phyloP scores from a whole-genome alignment of 2,797 vertebrate species.

The Chelon auratus region DNA sequence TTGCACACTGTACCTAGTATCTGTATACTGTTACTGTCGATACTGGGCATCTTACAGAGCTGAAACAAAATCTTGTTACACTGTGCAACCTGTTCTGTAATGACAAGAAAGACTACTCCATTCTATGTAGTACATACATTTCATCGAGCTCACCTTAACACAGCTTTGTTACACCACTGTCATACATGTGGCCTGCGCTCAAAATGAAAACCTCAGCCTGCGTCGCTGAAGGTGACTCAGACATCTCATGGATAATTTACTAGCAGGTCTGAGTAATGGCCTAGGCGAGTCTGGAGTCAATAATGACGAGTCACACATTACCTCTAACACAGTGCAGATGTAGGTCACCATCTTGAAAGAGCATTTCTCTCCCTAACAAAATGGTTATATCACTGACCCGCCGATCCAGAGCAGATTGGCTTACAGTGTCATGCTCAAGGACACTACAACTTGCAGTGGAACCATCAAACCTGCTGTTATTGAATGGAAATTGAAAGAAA shows the following conservation, averaged over 20 bases:
- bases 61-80: too few species aligned
- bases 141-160: background rate
- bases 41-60: too few species aligned
- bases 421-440: constrained; percentile 36
- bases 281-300: constrained; percentile 34
- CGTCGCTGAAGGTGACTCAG: constrained; percentile 45
- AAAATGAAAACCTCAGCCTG: constrained; percentile 10
- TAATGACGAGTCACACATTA: constrained; percentile 45
- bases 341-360: constrained; percentile 33
- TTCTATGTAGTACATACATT: background rate
- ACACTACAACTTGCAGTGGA: constrained; percentile 16
- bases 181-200: background rate
- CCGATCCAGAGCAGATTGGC: constrained; percentile 7
- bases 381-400: constrained; percentile 20
- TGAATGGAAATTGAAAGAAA: constrained; percentile 11
- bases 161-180: constrained; percentile 11
- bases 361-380: constrained; percentile 11
- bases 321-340: constrained; percentile 34
- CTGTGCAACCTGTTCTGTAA: too few species aligned
- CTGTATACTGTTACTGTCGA: too few species aligned
- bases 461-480: constrained; percentile 31
- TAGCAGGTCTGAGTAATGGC: constrained; percentile 40
- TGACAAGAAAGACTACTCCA: too few species aligned
- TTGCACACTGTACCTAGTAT: too few species aligned
- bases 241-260: constrained; percentile 49